Evolutionary conservation across 2,113 vertebrate genomes (phyloP).

Genomic region (Helogale parvula): DNA sequence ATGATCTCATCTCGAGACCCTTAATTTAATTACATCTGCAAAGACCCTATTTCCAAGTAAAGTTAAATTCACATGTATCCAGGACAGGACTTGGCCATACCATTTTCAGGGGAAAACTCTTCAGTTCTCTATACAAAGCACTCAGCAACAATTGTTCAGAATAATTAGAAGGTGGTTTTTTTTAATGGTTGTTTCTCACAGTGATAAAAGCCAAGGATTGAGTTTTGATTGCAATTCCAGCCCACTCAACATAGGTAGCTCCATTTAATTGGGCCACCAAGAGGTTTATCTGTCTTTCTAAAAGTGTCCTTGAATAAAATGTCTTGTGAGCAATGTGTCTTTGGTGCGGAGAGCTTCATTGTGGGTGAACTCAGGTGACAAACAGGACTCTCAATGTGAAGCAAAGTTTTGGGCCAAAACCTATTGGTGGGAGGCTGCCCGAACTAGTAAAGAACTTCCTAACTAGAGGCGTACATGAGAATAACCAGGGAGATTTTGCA

Average conservation of each 20-base stretch:
- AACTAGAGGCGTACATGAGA: background rate
- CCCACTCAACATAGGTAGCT: background rate
- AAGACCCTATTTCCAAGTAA: slow-evolving; percentile 18
- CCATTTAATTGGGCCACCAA: slow-evolving; percentile 1
- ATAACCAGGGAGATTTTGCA: background rate
- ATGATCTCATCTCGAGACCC: background rate
- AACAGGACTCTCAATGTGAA: background rate
- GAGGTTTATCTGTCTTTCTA: background rate
- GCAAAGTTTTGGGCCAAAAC: background rate
- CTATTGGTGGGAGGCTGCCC: background rate
- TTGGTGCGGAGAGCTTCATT: background rate
- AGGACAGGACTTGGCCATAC: background rate
- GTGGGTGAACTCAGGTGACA: background rate
- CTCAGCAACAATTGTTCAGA: slow-evolving; percentile 19
- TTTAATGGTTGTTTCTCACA: slow-evolving; percentile 33
- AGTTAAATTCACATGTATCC: background rate
- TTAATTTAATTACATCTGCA: background rate
- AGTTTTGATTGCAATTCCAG: slow-evolving; percentile 48
- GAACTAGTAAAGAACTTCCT: background rate
- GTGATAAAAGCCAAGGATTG: background rate
- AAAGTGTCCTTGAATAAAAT: background rate
- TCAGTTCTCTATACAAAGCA: background rate
- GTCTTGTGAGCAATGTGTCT: background rate
- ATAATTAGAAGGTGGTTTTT: background rate
- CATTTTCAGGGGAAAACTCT: background rate